Conservation (phyloP, 92 coral and sea anemone genomes). For the Epizoanthus scotinus region DNA sequence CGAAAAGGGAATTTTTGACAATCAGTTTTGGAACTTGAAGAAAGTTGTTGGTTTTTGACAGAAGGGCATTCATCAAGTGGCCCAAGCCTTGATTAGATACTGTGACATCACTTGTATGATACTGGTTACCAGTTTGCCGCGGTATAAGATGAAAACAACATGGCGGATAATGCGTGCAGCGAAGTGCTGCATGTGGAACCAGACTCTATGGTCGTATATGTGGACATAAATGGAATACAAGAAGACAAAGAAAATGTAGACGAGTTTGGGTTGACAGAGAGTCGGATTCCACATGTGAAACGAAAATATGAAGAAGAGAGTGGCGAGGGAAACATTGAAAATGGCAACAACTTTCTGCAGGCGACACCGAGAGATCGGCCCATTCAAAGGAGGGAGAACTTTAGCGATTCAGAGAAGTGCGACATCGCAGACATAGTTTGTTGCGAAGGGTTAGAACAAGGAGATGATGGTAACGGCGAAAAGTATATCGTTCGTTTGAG, state of each 20-base stretch:
- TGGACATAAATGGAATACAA: slow-evolving; percentile 25
- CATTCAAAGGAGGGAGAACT: slow-evolving; percentile 37
- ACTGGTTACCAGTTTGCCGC: slow-evolving; percentile 26
- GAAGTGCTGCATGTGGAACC: slow-evolving; percentile 41
- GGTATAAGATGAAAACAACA: slow-evolving; percentile 6
- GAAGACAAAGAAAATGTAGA: slow-evolving; percentile 40
- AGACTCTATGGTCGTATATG: slow-evolving; percentile 30
- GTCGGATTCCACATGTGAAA: slow-evolving; percentile 25
- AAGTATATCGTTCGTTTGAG: slow-evolving; percentile 40
- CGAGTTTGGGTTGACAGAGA: slow-evolving; percentile 27
- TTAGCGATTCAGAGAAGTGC: slow-evolving; percentile 37
- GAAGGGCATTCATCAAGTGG: no score
- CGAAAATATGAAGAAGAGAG: slow-evolving; percentile 36
- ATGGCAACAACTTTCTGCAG: background rate
- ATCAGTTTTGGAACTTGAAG: no score
- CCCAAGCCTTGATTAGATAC: no score
- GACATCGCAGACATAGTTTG: slow-evolving; percentile 34
- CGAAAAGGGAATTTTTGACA: no score
- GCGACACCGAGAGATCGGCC: no score
- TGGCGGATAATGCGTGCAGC: slow-evolving; percentile 39
- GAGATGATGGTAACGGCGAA: slow-evolving; percentile 17
- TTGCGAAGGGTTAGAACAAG: slow-evolving; percentile 28
- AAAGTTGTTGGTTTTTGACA: no score
- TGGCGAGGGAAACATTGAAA: slow-evolving; percentile 23
- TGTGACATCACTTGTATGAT: background rate